Percentiles rank a stretch among this genome's conserved stretches.
Evolutionary conservation across 2,113 vertebrate genomes (phyloP).

Genomic region (Aegotheles bennettii): DNA sequence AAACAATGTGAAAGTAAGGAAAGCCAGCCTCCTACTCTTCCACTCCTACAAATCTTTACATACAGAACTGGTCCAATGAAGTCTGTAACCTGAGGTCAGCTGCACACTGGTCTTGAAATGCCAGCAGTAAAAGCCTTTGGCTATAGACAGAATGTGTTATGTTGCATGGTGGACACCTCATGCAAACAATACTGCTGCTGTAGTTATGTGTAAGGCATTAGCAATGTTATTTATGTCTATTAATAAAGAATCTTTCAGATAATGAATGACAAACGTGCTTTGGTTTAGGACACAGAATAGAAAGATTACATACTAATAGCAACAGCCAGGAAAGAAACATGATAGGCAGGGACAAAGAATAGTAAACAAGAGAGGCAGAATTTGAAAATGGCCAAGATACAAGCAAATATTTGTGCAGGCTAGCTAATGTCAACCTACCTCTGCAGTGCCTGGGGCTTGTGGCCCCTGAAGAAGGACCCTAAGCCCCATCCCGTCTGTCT

Average conservation of each 20-base stretch:
- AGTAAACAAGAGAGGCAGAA: conserved; percentile 6
- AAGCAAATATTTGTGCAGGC: conserved; percentile 44
- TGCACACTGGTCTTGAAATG: neutral
- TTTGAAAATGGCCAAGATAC: conserved; percentile 11
- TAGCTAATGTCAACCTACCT: neutral
- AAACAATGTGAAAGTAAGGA: neutral
- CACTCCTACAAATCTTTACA: neutral
- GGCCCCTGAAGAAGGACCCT: neutral
- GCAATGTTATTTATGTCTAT: neutral
- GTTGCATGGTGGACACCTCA: neutral
- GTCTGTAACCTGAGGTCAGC: neutral
- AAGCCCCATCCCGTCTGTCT: neutral
- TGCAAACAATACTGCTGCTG: rapidly evolving
- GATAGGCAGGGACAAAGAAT: neutral
- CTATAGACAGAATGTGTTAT: neutral
- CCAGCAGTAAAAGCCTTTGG: neutral
- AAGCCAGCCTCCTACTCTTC: neutral
- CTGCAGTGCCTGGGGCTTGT: rapidly evolving
- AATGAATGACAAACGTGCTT: neutral
- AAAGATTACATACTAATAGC: neutral
- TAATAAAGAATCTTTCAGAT: neutral
- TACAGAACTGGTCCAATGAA: neutral
- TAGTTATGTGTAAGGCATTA: neutral
- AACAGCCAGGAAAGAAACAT: neutral
- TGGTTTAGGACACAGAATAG: neutral